phyloP scores from a whole-genome alignment of 1,140 invertebrate species.

The Laupala kohalensis region DNA sequence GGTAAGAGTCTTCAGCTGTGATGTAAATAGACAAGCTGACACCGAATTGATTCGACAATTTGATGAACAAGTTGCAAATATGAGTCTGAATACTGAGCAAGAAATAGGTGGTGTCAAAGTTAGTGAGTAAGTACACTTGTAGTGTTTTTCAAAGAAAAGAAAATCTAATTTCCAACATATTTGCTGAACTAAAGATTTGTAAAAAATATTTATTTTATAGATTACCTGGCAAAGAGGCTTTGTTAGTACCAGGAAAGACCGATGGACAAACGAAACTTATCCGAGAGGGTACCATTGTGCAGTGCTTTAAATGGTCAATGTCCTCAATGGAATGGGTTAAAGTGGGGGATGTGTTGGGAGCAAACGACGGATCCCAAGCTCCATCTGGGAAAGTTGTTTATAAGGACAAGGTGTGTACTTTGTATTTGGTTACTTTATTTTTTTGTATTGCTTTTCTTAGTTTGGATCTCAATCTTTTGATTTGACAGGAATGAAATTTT shows the following conservation, averaged over 20 bases:
- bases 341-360: conserved; percentile 81
- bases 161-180: no score
- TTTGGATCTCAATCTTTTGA: no score
- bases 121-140: conserved; percentile 44
- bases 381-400: conserved; percentile 58
- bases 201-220: conserved; percentile 30
- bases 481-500: no score
- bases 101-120: conserved; percentile 73
- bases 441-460: no score
- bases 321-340: conserved; percentile 62
- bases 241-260: conserved; percentile 60
- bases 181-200: no score
- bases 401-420: conserved; percentile 51
- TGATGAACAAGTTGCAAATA: conserved; percentile 52
- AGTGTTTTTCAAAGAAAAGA: neutral
- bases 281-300: conserved; percentile 52
- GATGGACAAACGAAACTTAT: conserved; percentile 83
- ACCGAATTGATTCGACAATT: conserved; percentile 46
- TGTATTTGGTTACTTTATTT: no score
- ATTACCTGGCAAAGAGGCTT: conserved; percentile 60
- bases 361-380: conserved; percentile 45
- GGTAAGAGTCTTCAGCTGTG: conserved; percentile 69
- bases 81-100: conserved; percentile 42
- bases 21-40: conserved; percentile 50
- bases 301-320: conserved; percentile 68